Base-by-base conservation (phyloP, 2,113 vertebrate genomes). In the Amphilophus citrinellus region DNA sequence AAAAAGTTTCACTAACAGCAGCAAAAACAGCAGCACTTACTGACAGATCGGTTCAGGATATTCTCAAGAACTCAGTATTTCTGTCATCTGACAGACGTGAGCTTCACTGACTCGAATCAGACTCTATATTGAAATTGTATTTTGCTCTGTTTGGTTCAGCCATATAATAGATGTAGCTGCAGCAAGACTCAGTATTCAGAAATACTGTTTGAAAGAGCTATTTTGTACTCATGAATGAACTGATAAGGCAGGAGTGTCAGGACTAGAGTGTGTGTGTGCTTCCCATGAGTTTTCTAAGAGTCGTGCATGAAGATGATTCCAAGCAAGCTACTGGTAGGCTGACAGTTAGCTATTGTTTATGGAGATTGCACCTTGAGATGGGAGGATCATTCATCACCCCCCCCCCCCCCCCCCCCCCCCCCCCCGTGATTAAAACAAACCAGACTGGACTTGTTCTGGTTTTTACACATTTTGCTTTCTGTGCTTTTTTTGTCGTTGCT, bases 341-440 rank as follows among this genome's bases (percentile, higher is more conserved):
- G 18, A 62, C 42, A 32, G n/a, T 58, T 42, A 88, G 63, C 85
- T 80, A 53, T 81, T 88, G 84, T 91, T 91, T 89, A 63, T 57
- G 61, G 80, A 83, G 89, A 88, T 89, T 91, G 75, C 77, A 88
- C 77, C 73, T 87, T 87, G 7, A 76, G 77, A 56, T 81, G 66
- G 37, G 68, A 82, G 76, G 44, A 77, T 88, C 77, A 80, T 87
- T 87, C 76, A 85, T 90, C 79, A 66, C 60, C 84, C 27, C 27
- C 27, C 22, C 22, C 22, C 22, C 22, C 22, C 22, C 22, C 22
- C 22, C 22, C 62, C 30, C 30, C 30, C 84, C 27, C 27, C 27
- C 60, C 84, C 58, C 56, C 82, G 32, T 85, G 76, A 90, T 90
- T 91, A 87, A 82, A 84, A 56, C n/a, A 32, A 73, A 85, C 79